Evolutionary conservation across 2,888 invertebrate genomes (phyloP), one percentile per base, ranked within the genome.

Genomic region (Cabera pusaria): DNA sequence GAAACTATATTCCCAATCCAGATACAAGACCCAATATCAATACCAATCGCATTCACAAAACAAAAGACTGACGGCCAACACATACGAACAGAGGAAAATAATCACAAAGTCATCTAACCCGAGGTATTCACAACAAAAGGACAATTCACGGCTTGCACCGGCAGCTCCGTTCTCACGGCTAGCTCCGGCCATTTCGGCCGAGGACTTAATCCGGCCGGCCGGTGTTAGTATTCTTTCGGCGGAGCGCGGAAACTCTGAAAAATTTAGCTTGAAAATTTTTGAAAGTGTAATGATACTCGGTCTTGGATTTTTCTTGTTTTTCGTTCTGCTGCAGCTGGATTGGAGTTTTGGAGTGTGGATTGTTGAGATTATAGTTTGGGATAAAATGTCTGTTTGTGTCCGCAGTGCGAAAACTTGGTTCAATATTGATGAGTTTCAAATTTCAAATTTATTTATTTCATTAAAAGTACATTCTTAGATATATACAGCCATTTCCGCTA

Each of bases 151-250:
- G 19, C 17, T 19, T 4, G 12, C 31, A 29, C 19, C 24, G 18
- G 29, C 35, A 26, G 29, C 31, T 29, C 29, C 25, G 23, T 29
- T 21, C 21, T 21, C 32, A 5, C 7, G 27, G 11, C 7, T 22
- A 26, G 25, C 31, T 39, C 43, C 46, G 39, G 43, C 47, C 45
- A 64, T 67, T 68, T 60, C 37, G 52, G 54, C 40, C 38, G 34
- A 37, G 50, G 50, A 50, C 67, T 59, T 66, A 67, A 68, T 67
- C 68, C 60, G 43, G 47, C 48, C 8, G 33, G 39, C 19, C 55
- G 48, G 66, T 59, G 71, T 72, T 69, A 69, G 65, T 71, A 71
- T 71, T 71, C 72, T 67, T 64, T 59, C 52, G 58, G 42, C 51
- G 41, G 52, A 52, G 44, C 45, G 49, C 54, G 59, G 59, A 61